Evolutionary conservation across 2,113 vertebrate genomes (phyloP).

Genomic region (Microtus pennsylvanicus): DNA sequence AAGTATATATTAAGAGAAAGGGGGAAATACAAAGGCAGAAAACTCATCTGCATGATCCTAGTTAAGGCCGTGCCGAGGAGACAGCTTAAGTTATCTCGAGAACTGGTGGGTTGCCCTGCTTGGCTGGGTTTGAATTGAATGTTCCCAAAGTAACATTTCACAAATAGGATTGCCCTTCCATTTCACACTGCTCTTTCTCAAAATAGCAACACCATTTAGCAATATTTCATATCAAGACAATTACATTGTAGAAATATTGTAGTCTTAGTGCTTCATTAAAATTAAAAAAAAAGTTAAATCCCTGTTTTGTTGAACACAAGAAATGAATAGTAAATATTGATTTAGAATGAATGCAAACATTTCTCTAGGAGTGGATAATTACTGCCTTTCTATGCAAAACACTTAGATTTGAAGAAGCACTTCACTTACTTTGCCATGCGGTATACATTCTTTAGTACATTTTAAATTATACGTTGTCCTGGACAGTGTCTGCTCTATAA

Average conservation of each 20-base stretch:
- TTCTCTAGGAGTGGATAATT: constrained; percentile 94
- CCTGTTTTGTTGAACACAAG: constrained; percentile 91
- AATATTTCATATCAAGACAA: constrained; percentile 90
- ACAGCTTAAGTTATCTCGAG: constrained; percentile 83
- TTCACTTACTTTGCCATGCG: constrained; percentile 92
- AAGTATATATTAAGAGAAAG: constrained; percentile 69
- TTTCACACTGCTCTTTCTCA: constrained; percentile 80
- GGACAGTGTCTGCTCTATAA: constrained; percentile 94
- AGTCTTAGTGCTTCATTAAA: constrained; percentile 90
- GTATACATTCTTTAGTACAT: constrained; percentile 94
- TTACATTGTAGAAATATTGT: constrained; percentile 89
- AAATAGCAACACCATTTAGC: constrained; percentile 88
- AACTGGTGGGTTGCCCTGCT: constrained; percentile 84
- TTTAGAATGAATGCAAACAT: constrained; percentile 95
- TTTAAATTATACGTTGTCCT: constrained; percentile 97
- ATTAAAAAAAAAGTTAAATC: constrained; percentile 88
- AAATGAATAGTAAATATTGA: constrained; percentile 94
- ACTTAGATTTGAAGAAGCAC: constrained; percentile 92
- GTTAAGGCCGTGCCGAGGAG: constrained; percentile 86
- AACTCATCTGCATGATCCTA: constrained; percentile 86
- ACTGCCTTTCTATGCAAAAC: constrained; percentile 92
- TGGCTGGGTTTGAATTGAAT: constrained; percentile 85
- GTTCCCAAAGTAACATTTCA: constrained; percentile 85
- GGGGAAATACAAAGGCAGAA: constrained; percentile 56
- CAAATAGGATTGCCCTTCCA: constrained; percentile 86